Evolutionary conservation across 2,888 invertebrate genomes (phyloP), one percentile per base, ranked within the genome.

Genomic region (Drosophila kanekoi): DNA sequence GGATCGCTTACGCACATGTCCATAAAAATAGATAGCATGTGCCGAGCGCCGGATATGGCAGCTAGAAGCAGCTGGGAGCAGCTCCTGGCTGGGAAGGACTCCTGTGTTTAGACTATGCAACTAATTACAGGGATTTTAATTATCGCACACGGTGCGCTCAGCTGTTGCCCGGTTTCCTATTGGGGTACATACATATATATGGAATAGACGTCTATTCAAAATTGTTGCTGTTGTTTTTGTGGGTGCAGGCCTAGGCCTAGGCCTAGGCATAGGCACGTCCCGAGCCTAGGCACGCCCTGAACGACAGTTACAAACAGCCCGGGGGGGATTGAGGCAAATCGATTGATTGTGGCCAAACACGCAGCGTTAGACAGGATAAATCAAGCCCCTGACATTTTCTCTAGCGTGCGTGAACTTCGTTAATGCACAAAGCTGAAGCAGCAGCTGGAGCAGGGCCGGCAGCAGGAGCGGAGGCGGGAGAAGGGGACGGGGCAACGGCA

Each of bases 1-100:
- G 90, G 91, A 91, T 90, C 88, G 81, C 81, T 86, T 89, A 89
- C 87, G 83, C 90, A 87, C 82, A 80, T 75, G 77, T 79, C 84
- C 73, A 83, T 88, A 81, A 79, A 83, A 81, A 82, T 75, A 76
- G 86, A 76, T 79, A 86, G 71, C 60, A 70, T 81, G 52, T 40
- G 40, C 23, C 20, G 20, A 20, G 51, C 43, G 56, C 75, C 76
- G 79, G 76, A 76, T 74, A 64, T 76, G 79, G 49, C 37, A 14
- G 11, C 11, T 5, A 10, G 37, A 1, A 10, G 20, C 18, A 18
- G 18, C 28, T 8, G 28, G 20, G 1, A 18, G 18, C 28, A 28
- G 28, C 28, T 23, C 23, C 23, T 23, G 8, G 8, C 8, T 8
- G 28, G 2, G 11, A 37, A 8, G 35, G n/a, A 18, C n/a, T 20